A percentile compares a stretch with the other conserved stretches of the same genome.
These are phyloP conservation scores for Sebastes vulpes DNA, from an alignment of 2,797 vertebrate species.

Conservation along the genomic window DNA sequence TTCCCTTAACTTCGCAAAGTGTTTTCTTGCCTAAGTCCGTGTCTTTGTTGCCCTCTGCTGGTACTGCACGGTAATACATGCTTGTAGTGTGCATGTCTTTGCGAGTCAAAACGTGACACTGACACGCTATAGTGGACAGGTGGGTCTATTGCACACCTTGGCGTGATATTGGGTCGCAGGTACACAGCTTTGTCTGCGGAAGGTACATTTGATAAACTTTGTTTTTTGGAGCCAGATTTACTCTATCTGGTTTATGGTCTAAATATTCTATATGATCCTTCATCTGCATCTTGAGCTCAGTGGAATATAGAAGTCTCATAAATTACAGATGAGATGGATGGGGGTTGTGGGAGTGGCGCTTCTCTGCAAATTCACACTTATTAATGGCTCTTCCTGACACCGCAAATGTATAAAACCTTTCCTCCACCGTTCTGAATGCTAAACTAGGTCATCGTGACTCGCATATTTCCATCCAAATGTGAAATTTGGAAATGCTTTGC, in stretches of 20 bases:
- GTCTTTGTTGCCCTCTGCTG: too few relatives aligned
- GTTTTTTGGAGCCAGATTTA: neutral
- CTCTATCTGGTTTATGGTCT: neutral
- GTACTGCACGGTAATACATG: too few relatives aligned
- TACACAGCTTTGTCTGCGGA: neutral
- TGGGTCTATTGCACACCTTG: too few relatives aligned
- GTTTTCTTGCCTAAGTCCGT: too few relatives aligned
- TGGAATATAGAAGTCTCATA: conserved; percentile 37
- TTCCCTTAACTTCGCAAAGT: too few relatives aligned
- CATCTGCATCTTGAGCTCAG: conserved; percentile 30
- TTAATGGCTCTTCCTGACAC: conserved; percentile 49
- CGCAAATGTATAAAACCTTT: conserved; percentile 35
- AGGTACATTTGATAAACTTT: neutral
- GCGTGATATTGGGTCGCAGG: neutral
- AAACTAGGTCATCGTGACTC: conserved; percentile 68
- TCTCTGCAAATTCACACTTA: conserved; percentile 43
- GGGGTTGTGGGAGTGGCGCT: conserved; percentile 19
- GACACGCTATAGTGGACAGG: too few relatives aligned
- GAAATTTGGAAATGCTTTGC: conserved; percentile 19
- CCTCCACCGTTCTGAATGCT: conserved; percentile 33
- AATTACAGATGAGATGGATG: conserved; percentile 54
- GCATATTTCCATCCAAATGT: conserved; percentile 45
- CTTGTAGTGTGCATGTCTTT: too few relatives aligned
- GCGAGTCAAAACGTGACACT: too few relatives aligned
- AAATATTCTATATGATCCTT: neutral